phyloP scores from a whole-genome alignment of 2,888 invertebrate genomes.

The Aphelenchoides bicaudatus region DNA sequence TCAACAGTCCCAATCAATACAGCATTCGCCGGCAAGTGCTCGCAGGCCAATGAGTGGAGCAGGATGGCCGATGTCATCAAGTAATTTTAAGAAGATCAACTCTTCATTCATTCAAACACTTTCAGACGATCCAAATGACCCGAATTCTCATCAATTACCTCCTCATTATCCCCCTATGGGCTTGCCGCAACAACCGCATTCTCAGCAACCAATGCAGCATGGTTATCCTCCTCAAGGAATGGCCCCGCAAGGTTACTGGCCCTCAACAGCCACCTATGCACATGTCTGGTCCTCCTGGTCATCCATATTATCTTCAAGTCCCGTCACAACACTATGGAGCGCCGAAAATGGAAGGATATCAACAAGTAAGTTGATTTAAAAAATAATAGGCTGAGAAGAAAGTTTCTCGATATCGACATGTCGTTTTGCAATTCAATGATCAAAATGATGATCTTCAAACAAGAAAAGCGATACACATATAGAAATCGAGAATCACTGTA shows the following conservation, averaged over 20 bases:
- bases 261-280: slow-evolving; percentile 9
- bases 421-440: too few relatives aligned
- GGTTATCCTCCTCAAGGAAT: slow-evolving; percentile 10
- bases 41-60: slow-evolving; percentile 4
- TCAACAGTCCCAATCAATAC: neutral
- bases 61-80: slow-evolving; percentile 5
- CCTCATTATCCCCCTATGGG: neutral
- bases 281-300: neutral
- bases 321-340: neutral
- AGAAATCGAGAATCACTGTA: too few relatives aligned
- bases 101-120: neutral
- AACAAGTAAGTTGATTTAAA: too few relatives aligned
- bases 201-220: slow-evolving; percentile 4
- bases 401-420: too few relatives aligned
- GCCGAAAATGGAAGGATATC: neutral
- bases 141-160: slow-evolving; percentile 1
- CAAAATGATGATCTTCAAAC: too few relatives aligned
- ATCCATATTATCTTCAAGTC: slow-evolving; percentile 14
- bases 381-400: too few relatives aligned
- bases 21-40: slow-evolving; percentile 12
- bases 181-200: neutral
- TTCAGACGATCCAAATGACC: slow-evolving; percentile 8
- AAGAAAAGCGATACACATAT: too few relatives aligned
- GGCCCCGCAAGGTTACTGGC: neutral
- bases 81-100: neutral